Percentiles rank a stretch among this genome's conserved stretches.
These are phyloP conservation scores for Pelusios castaneus DNA, from an alignment of 2,113 vertebrate genomes.

Conservation along the genomic window DNA sequence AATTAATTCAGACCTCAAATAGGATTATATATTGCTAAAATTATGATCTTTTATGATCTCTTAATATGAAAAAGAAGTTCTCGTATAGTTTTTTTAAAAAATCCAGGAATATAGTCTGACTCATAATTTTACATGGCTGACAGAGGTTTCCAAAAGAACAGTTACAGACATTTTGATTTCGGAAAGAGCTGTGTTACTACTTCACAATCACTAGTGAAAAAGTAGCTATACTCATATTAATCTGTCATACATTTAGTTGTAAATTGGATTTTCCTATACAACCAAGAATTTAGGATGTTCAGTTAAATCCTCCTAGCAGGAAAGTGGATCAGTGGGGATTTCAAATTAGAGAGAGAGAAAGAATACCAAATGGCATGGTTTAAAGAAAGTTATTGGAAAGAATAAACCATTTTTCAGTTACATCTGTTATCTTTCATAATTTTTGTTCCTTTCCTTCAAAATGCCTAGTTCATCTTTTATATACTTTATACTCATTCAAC, in stretches of 20 bases:
- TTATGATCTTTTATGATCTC: background rate
- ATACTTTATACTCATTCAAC: background rate
- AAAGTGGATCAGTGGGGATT: slow-evolving; percentile 6
- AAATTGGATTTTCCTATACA: slow-evolving; percentile 27
- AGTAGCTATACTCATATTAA: background rate
- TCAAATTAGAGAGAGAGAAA: background rate
- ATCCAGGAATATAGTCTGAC: background rate
- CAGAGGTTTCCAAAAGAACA: background rate
- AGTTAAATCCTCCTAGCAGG: background rate
- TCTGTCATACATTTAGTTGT: slow-evolving; percentile 1
- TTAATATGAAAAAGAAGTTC: background rate
- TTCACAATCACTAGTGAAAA: slow-evolving; percentile 10
- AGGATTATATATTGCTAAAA: background rate
- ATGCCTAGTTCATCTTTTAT: background rate
- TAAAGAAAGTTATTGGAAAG: slow-evolving; percentile 34
- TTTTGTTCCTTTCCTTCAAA: rapidly evolving
- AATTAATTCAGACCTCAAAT: background rate
- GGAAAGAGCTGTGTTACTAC: background rate
- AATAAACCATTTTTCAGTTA: background rate
- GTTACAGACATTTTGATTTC: background rate
- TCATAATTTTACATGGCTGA: background rate
- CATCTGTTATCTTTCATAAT: background rate
- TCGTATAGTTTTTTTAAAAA: background rate
- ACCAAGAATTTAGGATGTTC: background rate
- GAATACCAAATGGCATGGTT: background rate